Evolutionary conservation across 2,113 vertebrate species (phyloP).

Genomic region (Hoplias malabaricus): DNA sequence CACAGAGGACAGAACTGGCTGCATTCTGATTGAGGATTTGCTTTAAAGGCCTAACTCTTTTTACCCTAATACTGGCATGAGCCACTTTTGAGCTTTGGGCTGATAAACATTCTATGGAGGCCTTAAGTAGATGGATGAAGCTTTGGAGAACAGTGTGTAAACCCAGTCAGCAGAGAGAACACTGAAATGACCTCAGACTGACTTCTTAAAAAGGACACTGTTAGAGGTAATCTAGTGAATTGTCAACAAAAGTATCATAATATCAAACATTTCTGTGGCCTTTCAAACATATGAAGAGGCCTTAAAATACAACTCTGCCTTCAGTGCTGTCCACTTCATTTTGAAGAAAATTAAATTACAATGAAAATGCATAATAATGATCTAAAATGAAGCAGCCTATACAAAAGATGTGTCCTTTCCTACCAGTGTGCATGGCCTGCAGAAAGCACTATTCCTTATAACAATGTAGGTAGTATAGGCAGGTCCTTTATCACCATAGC

Average conservation of each 20-base stretch:
- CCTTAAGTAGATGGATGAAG: neutral
- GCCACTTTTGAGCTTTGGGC: neutral
- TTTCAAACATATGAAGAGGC: neutral
- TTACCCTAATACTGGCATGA: neutral
- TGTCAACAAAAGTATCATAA: neutral
- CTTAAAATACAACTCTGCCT: neutral
- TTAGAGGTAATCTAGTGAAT: neutral
- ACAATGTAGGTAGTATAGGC: neutral
- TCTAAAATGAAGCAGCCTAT: neutral
- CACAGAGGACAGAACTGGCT: neutral
- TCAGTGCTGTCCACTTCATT: neutral
- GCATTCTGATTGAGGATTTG: neutral
- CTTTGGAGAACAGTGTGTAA: neutral
- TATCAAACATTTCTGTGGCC: neutral
- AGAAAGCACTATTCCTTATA: neutral
- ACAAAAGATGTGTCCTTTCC: neutral
- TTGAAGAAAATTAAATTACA: neutral
- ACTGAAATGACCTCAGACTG: neutral
- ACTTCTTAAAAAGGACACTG: neutral
- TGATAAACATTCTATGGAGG: neutral
- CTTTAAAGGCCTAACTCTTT: neutral
- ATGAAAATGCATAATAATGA: neutral
- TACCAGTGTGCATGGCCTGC: neutral
- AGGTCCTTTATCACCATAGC: slow-evolving; percentile 7
- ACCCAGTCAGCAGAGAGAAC: neutral